A percentile compares a stretch with the other conserved stretches of the same genome.
Evolutionary conservation across 2,797 vertebrate genomes (phyloP).

Genomic region (Macrochelys suwanniensis): DNA sequence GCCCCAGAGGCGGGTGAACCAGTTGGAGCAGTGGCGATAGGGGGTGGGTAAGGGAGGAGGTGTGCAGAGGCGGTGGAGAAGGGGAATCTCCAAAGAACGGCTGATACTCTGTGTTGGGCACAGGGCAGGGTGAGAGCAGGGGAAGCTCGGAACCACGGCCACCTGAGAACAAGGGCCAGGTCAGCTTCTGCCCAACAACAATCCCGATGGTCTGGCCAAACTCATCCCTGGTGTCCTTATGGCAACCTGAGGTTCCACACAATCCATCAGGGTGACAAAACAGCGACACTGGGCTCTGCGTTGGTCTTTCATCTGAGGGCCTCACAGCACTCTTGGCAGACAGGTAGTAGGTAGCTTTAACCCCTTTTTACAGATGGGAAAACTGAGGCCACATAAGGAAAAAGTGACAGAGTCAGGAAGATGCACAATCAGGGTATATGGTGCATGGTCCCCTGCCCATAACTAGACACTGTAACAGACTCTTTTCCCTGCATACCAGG

Average conservation of each 20-base stretch:
- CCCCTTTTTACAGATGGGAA: not conserved
- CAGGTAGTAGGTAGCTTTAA: not conserved
- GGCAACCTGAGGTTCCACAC: not conserved
- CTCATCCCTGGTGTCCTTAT: not conserved
- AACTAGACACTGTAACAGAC: not conserved
- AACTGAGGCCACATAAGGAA: not conserved
- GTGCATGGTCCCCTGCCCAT: not conserved
- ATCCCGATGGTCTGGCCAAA: not conserved
- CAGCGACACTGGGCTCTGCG: not conserved
- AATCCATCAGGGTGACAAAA: not conserved
- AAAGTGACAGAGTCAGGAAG: not conserved
- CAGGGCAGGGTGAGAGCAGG: not conserved
- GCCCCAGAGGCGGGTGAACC: not conserved
- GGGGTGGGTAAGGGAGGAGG: not conserved
- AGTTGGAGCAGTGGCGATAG: not conserved
- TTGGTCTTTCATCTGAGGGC: not conserved
- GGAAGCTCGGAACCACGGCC: not conserved
- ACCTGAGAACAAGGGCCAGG: not conserved
- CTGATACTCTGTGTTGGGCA: not conserved
- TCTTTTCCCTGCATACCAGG: not conserved
- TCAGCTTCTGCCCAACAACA: not conserved
- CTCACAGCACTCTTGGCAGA: not conserved
- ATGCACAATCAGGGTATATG: not conserved
- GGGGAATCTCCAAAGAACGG: not conserved
- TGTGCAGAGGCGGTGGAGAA: rapidly evolving